A percentile compares a stretch with the other conserved stretches of the same genome.
Evolutionary conservation across 2,113 vertebrate genomes (phyloP).

Genomic region (Orientallactaga bullata): DNA sequence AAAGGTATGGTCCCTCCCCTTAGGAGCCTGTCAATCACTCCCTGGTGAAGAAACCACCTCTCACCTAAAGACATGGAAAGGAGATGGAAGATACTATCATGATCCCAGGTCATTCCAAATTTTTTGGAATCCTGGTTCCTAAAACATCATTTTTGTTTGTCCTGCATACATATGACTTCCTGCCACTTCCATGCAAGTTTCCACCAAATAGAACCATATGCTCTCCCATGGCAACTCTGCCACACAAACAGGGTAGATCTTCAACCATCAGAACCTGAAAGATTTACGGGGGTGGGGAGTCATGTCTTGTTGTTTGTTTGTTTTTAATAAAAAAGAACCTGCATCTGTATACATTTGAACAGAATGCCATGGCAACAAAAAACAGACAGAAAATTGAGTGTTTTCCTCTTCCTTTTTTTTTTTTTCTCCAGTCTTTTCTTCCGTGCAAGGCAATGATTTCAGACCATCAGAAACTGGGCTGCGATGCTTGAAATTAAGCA

Average conservation of each 20-base stretch:
- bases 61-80: too few relatives aligned
- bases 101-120: constrained; percentile 72
- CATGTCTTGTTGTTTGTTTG: constrained; percentile 49
- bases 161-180: constrained; percentile 78
- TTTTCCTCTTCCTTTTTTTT: constrained; percentile 61
- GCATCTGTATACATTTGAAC: constrained; percentile 86
- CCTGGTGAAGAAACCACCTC: too few relatives aligned
- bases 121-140: constrained; percentile 69
- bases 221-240: constrained; percentile 87
- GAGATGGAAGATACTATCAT: background rate
- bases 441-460: constrained; percentile 73
- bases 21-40: too few relatives aligned
- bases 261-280: constrained; percentile 80
- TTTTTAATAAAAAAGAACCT: constrained; percentile 82
- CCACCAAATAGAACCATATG: constrained; percentile 88
- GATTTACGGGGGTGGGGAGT: background rate
- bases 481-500: constrained; percentile 79
- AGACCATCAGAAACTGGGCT: constrained; percentile 78
- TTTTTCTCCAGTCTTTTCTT: constrained; percentile 55
- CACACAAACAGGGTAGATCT: constrained; percentile 88
- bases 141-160: constrained; percentile 79
- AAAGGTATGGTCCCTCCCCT: too few relatives aligned
- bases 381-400: constrained; percentile 81
- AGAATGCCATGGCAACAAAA: constrained; percentile 86
- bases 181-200: constrained; percentile 82